Percentiles rank a stretch among this genome's conserved stretches.
Conservation (phyloP, 2,888 invertebrate genomes). For the Chrysolina haemoptera region DNA sequence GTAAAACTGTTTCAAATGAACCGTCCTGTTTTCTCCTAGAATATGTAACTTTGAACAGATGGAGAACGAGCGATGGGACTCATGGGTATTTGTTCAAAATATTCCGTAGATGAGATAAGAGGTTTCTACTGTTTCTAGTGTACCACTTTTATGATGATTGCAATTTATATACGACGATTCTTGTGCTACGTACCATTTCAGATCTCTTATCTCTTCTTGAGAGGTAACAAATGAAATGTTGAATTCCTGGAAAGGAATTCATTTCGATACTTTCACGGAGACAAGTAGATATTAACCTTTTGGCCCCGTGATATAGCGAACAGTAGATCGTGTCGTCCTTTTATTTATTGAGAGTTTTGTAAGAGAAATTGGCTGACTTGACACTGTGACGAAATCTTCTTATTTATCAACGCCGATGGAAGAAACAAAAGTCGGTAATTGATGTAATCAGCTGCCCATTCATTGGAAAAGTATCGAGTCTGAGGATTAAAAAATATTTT, state of each 20-base stretch:
- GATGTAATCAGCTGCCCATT: no score
- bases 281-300: conserved; percentile 10
- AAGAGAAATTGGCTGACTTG: conserved; percentile 2
- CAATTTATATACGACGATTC: background rate
- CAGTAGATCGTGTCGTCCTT: background rate
- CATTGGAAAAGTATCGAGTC: no score
- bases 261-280: conserved; percentile 7
- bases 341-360: conserved; percentile 8
- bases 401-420: background rate
- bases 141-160: background rate
- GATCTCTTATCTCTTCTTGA: conserved; percentile 3
- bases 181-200: background rate
- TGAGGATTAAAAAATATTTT: no score
- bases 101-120: background rate
- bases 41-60: background rate
- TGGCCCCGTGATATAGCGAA: conserved; percentile 4
- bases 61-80: background rate
- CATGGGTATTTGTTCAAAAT: background rate
- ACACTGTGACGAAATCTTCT: background rate
- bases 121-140: conserved; percentile 8
- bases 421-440: no score
- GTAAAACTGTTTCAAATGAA: no score
- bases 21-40: background rate
- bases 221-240: conserved; percentile 12
- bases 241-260: conserved; percentile 10